Conservation (phyloP, 2,797 vertebrate genomes). For the Pseudomugil gertrudae region DNA sequence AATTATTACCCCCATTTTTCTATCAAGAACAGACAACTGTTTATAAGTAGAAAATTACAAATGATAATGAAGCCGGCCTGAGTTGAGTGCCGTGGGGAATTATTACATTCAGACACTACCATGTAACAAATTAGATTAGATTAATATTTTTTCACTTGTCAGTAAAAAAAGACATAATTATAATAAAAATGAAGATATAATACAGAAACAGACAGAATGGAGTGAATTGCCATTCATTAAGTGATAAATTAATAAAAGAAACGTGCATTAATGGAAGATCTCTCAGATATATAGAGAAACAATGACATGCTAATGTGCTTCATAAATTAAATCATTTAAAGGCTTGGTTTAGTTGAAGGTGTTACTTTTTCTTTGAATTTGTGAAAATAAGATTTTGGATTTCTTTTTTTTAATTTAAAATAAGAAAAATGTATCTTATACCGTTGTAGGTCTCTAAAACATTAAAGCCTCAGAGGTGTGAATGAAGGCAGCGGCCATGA, state of each 20-base stretch:
- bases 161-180: conserved; percentile 33
- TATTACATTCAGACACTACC: conserved; percentile 38
- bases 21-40: conserved; percentile 38
- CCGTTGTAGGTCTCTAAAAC: neutral
- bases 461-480: conserved; percentile 25
- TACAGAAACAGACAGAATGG: too few relatives aligned
- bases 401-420: neutral
- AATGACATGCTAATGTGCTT: neutral
- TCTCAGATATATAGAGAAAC: neutral
- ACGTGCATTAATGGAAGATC: neutral
- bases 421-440: too few relatives aligned
- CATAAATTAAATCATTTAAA: neutral
- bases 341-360: neutral
- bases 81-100: conserved; percentile 35
- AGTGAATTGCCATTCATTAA: conserved; percentile 1
- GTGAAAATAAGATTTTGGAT: neutral
- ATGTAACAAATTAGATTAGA: conserved; percentile 53
- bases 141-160: conserved; percentile 39
- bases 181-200: conserved; percentile 30
- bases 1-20: conserved; percentile 18
- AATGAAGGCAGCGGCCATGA: conserved; percentile 15
- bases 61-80: conserved; percentile 42
- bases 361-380: neutral
- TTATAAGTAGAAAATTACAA: conserved; percentile 60
- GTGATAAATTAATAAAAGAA: neutral